phyloP scores from a whole-genome alignment of 2,113 vertebrate species.

The Hemichromis elongatus region DNA sequence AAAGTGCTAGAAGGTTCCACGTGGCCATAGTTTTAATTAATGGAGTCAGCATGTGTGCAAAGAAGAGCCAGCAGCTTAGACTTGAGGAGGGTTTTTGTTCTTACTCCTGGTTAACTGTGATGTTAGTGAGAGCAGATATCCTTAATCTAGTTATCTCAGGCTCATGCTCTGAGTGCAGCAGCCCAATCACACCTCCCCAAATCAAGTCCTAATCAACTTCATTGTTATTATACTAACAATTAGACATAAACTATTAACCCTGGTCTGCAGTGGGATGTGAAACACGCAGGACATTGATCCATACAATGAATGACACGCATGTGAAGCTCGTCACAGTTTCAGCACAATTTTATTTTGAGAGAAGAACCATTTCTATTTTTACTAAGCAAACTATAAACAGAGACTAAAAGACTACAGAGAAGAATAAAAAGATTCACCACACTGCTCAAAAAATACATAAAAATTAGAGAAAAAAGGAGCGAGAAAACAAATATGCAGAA shows the following conservation, averaged over 20 bases:
- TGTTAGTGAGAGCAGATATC: not conserved
- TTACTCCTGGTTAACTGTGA: accelerated
- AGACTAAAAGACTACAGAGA: not conserved
- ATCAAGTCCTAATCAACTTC: not conserved
- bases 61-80: not conserved
- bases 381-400: not conserved
- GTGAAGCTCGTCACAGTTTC: not conserved
- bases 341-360: too few species aligned
- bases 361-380: not conserved
- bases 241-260: not conserved
- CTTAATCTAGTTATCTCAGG: not conserved
- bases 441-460: not conserved
- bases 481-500: not conserved
- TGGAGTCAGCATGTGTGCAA: not conserved
- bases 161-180: not conserved
- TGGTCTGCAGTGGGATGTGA: not conserved
- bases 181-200: not conserved
- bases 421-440: not conserved
- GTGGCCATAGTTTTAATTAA: not conserved
- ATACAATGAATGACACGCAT: not conserved
- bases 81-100: accelerated
- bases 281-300: not conserved
- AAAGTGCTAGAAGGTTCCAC: not conserved
- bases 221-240: not conserved
- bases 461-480: not conserved